A percentile compares a stretch with the other conserved stretches of the same genome.
phyloP scores from a whole-genome alignment of 2,888 invertebrate genomes.

The Dynastes maya region DNA sequence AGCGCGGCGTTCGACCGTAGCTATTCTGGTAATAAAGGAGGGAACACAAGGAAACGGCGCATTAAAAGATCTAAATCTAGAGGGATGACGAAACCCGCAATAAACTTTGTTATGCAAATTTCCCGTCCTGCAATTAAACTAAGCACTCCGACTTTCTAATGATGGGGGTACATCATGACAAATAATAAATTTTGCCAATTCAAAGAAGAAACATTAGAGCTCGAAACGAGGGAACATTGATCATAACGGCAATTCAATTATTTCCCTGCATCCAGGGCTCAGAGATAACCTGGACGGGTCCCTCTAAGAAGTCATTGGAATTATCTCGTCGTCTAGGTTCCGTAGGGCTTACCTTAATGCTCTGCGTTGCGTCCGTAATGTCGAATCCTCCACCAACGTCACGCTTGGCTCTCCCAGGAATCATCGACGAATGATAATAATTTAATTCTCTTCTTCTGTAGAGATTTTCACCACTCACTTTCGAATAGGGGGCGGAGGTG shows the following conservation, averaged over 20 bases:
- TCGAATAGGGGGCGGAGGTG: not conserved
- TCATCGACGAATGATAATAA: slow-evolving; percentile 35
- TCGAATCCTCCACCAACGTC: slow-evolving; percentile 4
- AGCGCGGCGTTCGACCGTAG: not conserved
- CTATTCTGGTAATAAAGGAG: not conserved
- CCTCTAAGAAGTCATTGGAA: slow-evolving; percentile 30
- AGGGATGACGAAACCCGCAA: not conserved
- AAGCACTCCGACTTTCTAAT: not conserved
- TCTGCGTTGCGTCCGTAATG: slow-evolving; percentile 18
- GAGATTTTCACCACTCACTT: not conserved
- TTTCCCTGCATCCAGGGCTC: not conserved
- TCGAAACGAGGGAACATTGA: not conserved
- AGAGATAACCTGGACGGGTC: slow-evolving; percentile 14
- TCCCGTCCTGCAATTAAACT: not conserved
- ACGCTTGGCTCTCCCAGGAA: not conserved
- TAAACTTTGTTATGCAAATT: slow-evolving; percentile 14
- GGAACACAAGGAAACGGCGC: not conserved
- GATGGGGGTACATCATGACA: not conserved
- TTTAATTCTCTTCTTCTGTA: slow-evolving; percentile 32
- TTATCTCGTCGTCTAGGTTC: slow-evolving; percentile 33
- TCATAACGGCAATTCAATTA: slow-evolving; percentile 36
- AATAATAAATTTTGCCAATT: slow-evolving; percentile 25
- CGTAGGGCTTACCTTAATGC: slow-evolving; percentile 17
- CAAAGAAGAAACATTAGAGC: not conserved
- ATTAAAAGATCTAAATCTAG: not conserved